phyloP scores from a whole-genome alignment of 2,888 invertebrate genomes.

The Galerucella nymphaeae region DNA sequence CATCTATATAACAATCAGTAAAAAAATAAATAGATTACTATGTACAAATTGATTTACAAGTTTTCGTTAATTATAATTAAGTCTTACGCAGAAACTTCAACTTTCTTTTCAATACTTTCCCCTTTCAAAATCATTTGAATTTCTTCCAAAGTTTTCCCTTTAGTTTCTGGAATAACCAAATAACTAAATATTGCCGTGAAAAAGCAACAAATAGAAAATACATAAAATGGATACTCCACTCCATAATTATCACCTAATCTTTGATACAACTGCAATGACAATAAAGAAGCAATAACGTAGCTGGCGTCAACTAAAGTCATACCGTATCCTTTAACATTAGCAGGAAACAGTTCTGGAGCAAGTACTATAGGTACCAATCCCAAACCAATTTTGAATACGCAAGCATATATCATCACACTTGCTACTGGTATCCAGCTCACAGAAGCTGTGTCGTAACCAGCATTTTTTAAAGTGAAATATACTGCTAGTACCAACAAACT shows the following conservation, averaged over 20 bases:
- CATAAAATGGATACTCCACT: slow-evolving; percentile 60
- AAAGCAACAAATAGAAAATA: slow-evolving; percentile 52
- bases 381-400: slow-evolving; percentile 60
- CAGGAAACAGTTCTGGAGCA: slow-evolving; percentile 62
- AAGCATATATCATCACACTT: slow-evolving; percentile 60
- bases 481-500: slow-evolving; percentile 57
- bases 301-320: slow-evolving; percentile 61
- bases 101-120: slow-evolving; percentile 19
- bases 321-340: slow-evolving; percentile 62
- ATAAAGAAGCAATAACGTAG: slow-evolving; percentile 57
- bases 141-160: slow-evolving; percentile 77
- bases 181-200: slow-evolving; percentile 43
- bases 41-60: not conserved
- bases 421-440: slow-evolving; percentile 62
- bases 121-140: slow-evolving; percentile 39
- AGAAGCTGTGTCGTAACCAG: slow-evolving; percentile 51
- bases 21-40: not conserved
- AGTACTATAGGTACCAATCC: slow-evolving; percentile 63
- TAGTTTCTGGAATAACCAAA: slow-evolving; percentile 72
- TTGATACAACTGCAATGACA: slow-evolving; percentile 59
- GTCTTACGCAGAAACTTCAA: not conserved
- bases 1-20: not conserved
- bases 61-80: not conserved
- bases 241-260: slow-evolving; percentile 53
- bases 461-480: slow-evolving; percentile 60